Percentiles rank a stretch among this genome's conserved stretches.
phyloP scores from a whole-genome alignment of 1,140 invertebrate species.

The Drosophila saltans region DNA sequence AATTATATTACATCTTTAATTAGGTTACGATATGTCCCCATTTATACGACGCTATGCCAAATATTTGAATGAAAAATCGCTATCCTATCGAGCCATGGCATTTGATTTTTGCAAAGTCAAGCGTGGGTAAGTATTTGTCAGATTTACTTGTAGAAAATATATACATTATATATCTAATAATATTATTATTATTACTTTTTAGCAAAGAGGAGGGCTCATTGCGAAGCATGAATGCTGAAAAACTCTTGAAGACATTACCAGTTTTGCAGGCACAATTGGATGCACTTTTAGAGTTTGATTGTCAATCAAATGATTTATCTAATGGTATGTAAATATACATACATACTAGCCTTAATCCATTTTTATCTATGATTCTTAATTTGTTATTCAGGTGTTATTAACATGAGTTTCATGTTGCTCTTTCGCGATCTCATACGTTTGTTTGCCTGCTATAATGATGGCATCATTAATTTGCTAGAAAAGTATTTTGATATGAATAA shows the following conservation, averaged over 20 bases:
- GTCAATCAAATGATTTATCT: conserved; percentile 96
- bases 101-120: conserved; percentile 99
- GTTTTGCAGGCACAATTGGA: conserved; percentile 98
- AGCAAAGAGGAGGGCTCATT: conserved; percentile 97
- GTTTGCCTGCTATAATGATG: conserved; percentile 99
- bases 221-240: conserved; percentile 98
- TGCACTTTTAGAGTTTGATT: conserved; percentile 98
- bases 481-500: conserved; percentile 99
- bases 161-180: conserved; percentile 4
- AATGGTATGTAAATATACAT: conserved; percentile 87
- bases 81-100: conserved; percentile 98
- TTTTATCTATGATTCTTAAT: not conserved
- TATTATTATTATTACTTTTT: conserved; percentile 15
- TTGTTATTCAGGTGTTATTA: conserved; percentile 90
- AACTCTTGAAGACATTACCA: conserved; percentile 98
- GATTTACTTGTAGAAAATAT: not conserved
- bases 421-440: conserved; percentile 99
- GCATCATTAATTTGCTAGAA: conserved; percentile 99
- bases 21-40: conserved; percentile 99
- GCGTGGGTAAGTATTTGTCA: conserved; percentile 89
- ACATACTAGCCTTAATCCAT: not conserved
- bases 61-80: conserved; percentile 99
- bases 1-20: conserved; percentile 22
- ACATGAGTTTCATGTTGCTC: conserved; percentile 98
- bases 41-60: conserved; percentile 99